Evolutionary conservation across 2,797 vertebrate species (phyloP), one percentile per base, ranked within the genome.

Genomic region (Melanotaenia parkinsoni): DNA sequence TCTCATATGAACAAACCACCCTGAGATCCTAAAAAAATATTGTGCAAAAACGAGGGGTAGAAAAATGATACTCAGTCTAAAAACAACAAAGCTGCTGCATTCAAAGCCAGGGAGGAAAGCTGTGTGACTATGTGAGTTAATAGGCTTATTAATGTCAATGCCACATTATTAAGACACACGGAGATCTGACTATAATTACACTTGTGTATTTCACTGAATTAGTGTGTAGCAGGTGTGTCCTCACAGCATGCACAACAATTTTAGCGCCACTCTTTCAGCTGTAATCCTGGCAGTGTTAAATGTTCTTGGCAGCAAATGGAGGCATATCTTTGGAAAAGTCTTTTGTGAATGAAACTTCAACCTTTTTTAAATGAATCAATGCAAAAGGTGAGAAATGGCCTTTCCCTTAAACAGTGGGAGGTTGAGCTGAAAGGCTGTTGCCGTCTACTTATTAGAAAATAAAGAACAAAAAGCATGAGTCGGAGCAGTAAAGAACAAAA

Each of bases 61-160:
- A 11, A 50, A 50, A 50, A 50, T 50, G n/a, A 50, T 50, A 10
- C 22, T 2, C 10, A 22, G 47, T 10, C 47, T 50, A 22, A 50
- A 50, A 50, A 50, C 47, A 51, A 24, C n/a, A 51, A 11, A 51
- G 22, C 47, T 24, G 47, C 47, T 51, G 47, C 10, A 11, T 51
- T 24, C n/a, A 24, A 24, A 51, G 47, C 47, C 47, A 22, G 8
- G 9, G 7, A 22, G 47, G 10, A 51, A 24, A 51, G n/a, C n/a
- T 51, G n/a, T 45, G 43, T 51, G 47, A 51, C 13, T 43, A 50
- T 50, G 47, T n/a, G 47, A 50, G 47, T 24, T 51, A 51, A 51
- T 24, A 51, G n/a, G 47, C n/a, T 51, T 51, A 24, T 22, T 51
- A 51, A 51, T 51, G 47, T 51, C 20, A 11, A 3, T 51, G 47